Conservation (phyloP, 2,888 invertebrate genomes). For the Papilio demoleus region DNA sequence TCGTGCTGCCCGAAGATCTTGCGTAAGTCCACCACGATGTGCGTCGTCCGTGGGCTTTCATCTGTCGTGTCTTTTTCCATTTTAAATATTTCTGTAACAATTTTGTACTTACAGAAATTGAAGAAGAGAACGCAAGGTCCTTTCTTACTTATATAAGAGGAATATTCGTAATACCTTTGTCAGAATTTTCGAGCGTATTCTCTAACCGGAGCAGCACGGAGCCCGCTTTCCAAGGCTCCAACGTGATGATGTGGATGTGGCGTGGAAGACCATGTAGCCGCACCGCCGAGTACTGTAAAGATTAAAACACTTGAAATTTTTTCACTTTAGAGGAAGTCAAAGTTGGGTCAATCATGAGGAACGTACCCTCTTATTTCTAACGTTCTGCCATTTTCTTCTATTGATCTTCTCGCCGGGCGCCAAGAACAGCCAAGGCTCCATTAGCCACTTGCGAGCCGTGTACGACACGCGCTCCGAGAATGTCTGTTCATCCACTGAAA, state of each 20-base stretch:
- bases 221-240: constrained; percentile 84
- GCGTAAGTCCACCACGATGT: constrained; percentile 82
- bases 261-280: constrained; percentile 74
- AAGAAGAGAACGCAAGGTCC: no score
- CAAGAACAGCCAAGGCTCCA: constrained; percentile 73
- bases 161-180: constrained; percentile 61
- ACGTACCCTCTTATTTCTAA: constrained; percentile 69
- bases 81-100: constrained; percentile 49
- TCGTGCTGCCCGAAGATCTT: constrained; percentile 84
- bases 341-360: neutral
- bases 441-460: constrained; percentile 60
- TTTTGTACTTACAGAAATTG: neutral
- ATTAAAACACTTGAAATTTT: neutral
- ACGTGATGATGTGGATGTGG: constrained; percentile 82
- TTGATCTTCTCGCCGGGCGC: constrained; percentile 69
- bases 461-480: constrained; percentile 62
- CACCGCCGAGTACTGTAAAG: constrained; percentile 72
- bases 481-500: constrained; percentile 63
- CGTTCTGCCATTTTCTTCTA: constrained; percentile 72
- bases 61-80: constrained; percentile 55
- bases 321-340: neutral
- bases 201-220: constrained; percentile 82
- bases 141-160: no score
- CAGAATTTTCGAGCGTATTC: constrained; percentile 78
- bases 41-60: constrained; percentile 52